A percentile compares a stretch with the other conserved stretches of the same genome.
Evolutionary conservation across 2,888 invertebrate genomes (phyloP).

Genomic region (Drosophila algonquin): DNA sequence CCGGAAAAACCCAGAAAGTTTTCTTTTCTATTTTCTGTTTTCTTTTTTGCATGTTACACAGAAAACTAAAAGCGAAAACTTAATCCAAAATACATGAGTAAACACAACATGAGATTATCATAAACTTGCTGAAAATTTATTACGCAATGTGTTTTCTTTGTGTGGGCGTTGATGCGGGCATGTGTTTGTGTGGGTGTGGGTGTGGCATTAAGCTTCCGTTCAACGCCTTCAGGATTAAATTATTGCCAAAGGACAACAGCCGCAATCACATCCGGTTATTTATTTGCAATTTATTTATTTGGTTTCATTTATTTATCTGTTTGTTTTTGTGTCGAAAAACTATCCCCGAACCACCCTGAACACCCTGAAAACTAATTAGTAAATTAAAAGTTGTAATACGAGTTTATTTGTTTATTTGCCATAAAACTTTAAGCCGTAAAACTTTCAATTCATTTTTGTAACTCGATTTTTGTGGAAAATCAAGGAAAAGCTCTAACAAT

Average conservation of each 20-base stretch:
- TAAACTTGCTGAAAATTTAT: slow-evolving; percentile 67
- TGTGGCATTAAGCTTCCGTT: slow-evolving; percentile 20
- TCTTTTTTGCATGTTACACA: slow-evolving; percentile 36
- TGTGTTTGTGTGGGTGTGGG: not conserved
- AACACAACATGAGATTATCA: slow-evolving; percentile 67
- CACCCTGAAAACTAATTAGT: slow-evolving; percentile 48
- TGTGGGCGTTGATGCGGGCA: not conserved
- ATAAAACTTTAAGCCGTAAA: not conserved
- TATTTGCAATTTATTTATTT: slow-evolving; percentile 21
- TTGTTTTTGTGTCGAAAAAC: slow-evolving; percentile 17
- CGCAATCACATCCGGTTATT: slow-evolving; percentile 20
- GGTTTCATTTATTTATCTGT: slow-evolving; percentile 25
- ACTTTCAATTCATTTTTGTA: slow-evolving; percentile 27
- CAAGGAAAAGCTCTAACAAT: not conserved
- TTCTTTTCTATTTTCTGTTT: not conserved
- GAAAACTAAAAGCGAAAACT: slow-evolving; percentile 53
- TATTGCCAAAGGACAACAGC: slow-evolving; percentile 14
- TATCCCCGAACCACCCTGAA: not conserved
- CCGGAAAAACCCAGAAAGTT: slow-evolving; percentile 21
- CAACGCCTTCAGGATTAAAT: slow-evolving; percentile 40
- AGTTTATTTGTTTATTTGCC: slow-evolving; percentile 39
- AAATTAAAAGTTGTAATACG: slow-evolving; percentile 46
- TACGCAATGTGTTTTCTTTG: slow-evolving; percentile 41
- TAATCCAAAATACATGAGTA: slow-evolving; percentile 69
- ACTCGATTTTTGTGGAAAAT: slow-evolving; percentile 23